Base-by-base conservation (phyloP, 2,888 invertebrate species). In the Heliconius ismenius region DNA sequence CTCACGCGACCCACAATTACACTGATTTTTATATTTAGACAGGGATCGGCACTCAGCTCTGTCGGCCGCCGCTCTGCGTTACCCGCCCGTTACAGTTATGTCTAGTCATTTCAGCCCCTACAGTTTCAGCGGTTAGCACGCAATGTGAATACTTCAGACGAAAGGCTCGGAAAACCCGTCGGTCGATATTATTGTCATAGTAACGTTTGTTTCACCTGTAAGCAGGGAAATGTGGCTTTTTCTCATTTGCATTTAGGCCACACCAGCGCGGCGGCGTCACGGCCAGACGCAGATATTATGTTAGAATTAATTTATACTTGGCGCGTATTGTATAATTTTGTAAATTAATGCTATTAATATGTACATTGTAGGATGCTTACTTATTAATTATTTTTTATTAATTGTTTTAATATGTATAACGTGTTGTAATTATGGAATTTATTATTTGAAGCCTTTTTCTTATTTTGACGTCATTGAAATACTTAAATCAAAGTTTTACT, bases 121-220 rank as follows among this genome's bases (percentile, higher is more conserved):
- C 87, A 85, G 88, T 92, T 92, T 91, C 91, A 91, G 91, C 84
- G 86, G 86, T 86, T 87, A 91, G 88, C 93, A 93, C 93, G 92
- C 92, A 90, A 86, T 88, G 91, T 83, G 84, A 85, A 85, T 86
- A 86, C 88, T 91, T 92, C 91, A 91, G 90, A 88, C 88, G 86
- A 91, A 91, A 91, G 90, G 90, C 90, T 92, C 90, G 91, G 92
- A 90, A 93, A 93, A 91, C 91, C 91, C 92, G 89, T 87, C 89
- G 92, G 87, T 94, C 94, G 93, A 94, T 94, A 93, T 83, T 70
- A 91, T 94, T 87, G 89, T 85, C 90, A 93, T 93, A 89, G 91
- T 80, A 88, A 93, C 92, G 91, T 88, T 89, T 91, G 93, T 92
- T 93, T 93, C 89, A 92, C 88, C 90, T 91, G 90, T 84, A 86